Evolutionary conservation across 2,888 invertebrate genomes (phyloP).

Genomic region (Marasmarcha lunaedactyla): DNA sequence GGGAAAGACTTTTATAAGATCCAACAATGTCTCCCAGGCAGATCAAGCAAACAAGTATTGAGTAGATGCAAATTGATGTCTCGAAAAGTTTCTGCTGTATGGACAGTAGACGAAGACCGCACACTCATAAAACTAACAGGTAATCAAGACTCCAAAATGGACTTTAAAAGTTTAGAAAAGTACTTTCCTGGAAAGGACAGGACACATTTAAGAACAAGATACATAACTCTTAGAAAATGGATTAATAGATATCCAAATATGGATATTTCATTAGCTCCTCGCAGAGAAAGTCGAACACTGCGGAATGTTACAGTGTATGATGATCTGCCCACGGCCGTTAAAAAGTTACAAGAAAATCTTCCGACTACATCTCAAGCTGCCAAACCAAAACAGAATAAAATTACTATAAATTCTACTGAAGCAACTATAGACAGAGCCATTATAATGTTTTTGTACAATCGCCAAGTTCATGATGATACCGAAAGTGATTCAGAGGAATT

Average conservation of each 20-base stretch:
- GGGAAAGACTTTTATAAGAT: constrained; percentile 73
- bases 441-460: background rate
- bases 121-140: constrained; percentile 67
- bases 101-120: constrained; percentile 74
- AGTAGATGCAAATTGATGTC: constrained; percentile 68
- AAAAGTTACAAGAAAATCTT: constrained; percentile 25
- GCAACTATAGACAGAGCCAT: background rate
- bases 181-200: constrained; percentile 51
- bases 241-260: constrained; percentile 36
- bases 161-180: constrained; percentile 43
- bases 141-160: constrained; percentile 40
- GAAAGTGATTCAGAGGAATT: no score
- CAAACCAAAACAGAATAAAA: constrained; percentile 7
- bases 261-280: constrained; percentile 23
- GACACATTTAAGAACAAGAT: constrained; percentile 67
- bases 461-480: background rate
- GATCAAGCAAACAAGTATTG: constrained; percentile 73
- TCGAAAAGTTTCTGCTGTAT: constrained; percentile 52
- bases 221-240: constrained; percentile 42
- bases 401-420: constrained; percentile 5
- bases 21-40: constrained; percentile 67
- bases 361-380: constrained; percentile 11
- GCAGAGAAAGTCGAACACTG: constrained; percentile 19
- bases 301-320: constrained; percentile 15
- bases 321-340: constrained; percentile 23